Evolutionary conservation across 2,888 invertebrate genomes (phyloP), one percentile per base, ranked within the genome.

Genomic region (Phragmatobia fuliginosa): DNA sequence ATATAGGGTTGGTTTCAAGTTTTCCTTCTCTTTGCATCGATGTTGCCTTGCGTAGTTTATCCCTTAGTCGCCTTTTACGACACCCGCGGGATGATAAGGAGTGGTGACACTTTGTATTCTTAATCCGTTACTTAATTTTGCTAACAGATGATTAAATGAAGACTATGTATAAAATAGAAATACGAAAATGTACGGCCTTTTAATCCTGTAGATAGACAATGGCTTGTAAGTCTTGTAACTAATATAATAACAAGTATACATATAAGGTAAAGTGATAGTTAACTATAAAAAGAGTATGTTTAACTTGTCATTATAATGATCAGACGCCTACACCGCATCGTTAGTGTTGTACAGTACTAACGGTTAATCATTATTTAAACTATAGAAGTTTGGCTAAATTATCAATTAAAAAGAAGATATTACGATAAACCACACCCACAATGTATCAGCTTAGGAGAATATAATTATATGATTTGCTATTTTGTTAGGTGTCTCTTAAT

Each of bases 251-350:
- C 60, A 70, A 66, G 52, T 64, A 18, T 66, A 65, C 21, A 45
- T 32, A 52, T 38, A 58, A 28, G 33, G 21, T n/a, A 33, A 21
- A 33, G 45, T n/a, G 33, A n/a, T 52, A 58, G 67, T 28, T 31
- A 38, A 70, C 59, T 63, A 68, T 52, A 71, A 16, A 70, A 65
- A 70, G 16, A 52, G 41, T 4, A 14, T 32, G 62, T 52, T 56
- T 21, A 67, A 66, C 62, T 68, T 62, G 62, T 73, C 62, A 71
- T 41, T 49, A 69, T 63, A 70, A 77, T 65, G 31, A 72, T 70
- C 36, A 10, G 45, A 70, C 77, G 65, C 77, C 77, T 74, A 77
- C 76, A 65, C 68, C 21, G 56, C 36, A 25, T 52, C 36, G 25
- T 68, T 68, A 68, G 66, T 72, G 52, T 45, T 61, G 63, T 58